Evolutionary conservation across 2,888 invertebrate species (phyloP).

Genomic region (Catocala sponsa): DNA sequence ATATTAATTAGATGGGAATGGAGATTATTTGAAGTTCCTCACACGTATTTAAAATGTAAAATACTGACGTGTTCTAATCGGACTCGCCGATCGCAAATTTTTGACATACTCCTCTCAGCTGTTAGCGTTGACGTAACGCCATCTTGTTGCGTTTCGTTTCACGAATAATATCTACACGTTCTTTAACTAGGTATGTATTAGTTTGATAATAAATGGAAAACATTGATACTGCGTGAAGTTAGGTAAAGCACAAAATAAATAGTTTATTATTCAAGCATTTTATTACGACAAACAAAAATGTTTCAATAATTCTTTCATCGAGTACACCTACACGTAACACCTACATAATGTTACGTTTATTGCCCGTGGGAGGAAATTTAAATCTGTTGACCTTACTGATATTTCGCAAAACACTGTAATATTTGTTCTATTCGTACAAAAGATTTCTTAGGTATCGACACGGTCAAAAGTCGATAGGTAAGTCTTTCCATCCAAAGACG

Average conservation of each 20-base stretch:
- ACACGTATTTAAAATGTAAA: constrained; percentile 51
- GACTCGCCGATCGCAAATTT: constrained; percentile 61
- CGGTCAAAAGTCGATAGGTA: too few relatives aligned
- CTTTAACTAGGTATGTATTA: too few relatives aligned
- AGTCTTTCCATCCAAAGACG: too few relatives aligned
- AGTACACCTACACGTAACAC: constrained; percentile 50
- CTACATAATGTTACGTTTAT: constrained; percentile 44
- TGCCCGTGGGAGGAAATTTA: constrained; percentile 47
- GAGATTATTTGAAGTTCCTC: constrained; percentile 25
- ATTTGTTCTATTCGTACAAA: background rate
- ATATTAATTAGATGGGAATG: constrained; percentile 28
- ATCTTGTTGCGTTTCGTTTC: constrained; percentile 62
- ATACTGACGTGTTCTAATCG: constrained; percentile 78
- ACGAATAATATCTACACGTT: constrained; percentile 22
- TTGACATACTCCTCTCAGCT: constrained; percentile 62
- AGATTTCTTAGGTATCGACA: too few relatives aligned
- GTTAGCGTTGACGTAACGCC: constrained; percentile 53
- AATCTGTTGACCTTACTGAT: constrained; percentile 52
- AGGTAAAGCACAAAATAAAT: too few relatives aligned
- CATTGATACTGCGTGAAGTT: too few relatives aligned
- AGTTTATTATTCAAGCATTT: too few relatives aligned
- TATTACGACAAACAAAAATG: background rate
- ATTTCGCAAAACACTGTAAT: constrained; percentile 32
- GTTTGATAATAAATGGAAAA: too few relatives aligned
- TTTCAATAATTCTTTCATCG: constrained; percentile 14